Percentiles rank a stretch among this genome's conserved stretches.
These are phyloP conservation scores for Chydorus sphaericus DNA, from an alignment of 2,888 invertebrate species.

Conservation along the genomic window DNA sequence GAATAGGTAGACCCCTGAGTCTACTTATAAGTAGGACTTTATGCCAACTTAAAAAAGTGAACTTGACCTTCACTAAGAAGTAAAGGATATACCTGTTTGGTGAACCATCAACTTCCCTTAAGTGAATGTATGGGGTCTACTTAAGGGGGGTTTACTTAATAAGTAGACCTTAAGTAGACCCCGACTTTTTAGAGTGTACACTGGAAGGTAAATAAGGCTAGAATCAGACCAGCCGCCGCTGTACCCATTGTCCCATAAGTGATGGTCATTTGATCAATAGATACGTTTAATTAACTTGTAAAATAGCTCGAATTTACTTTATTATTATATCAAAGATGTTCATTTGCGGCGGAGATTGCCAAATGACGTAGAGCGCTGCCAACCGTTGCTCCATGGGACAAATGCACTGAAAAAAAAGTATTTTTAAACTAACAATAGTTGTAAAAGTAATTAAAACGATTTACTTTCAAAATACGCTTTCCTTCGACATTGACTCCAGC, in stretches of 20 bases:
- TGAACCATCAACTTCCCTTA: too few species aligned
- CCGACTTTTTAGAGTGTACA: too few species aligned
- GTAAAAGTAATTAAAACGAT: conserved; percentile 13
- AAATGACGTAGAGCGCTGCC: conserved; percentile 24
- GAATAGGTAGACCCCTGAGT: too few species aligned
- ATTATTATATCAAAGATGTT: conserved; percentile 22
- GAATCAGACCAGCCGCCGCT: conserved; percentile 19
- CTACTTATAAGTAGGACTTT: too few species aligned
- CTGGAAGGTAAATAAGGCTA: too few species aligned
- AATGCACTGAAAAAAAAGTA: conserved; percentile 26
- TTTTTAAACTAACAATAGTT: not conserved
- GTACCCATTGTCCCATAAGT: conserved; percentile 18
- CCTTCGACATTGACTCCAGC: conserved; percentile 33
- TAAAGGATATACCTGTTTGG: too few species aligned
- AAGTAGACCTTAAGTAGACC: too few species aligned
- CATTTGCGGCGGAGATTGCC: conserved; percentile 28
- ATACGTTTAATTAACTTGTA: too few species aligned
- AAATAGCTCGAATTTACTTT: not conserved
- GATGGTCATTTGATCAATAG: not conserved
- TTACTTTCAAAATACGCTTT: conserved; percentile 28
- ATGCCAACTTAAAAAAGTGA: too few species aligned
- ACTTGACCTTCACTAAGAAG: too few species aligned
- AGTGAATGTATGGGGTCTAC: too few species aligned
- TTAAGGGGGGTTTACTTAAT: too few species aligned
- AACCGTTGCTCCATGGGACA: conserved; percentile 28